Conservation (phyloP, 2,113 vertebrate genomes). For the Microtus montanus region DNA sequence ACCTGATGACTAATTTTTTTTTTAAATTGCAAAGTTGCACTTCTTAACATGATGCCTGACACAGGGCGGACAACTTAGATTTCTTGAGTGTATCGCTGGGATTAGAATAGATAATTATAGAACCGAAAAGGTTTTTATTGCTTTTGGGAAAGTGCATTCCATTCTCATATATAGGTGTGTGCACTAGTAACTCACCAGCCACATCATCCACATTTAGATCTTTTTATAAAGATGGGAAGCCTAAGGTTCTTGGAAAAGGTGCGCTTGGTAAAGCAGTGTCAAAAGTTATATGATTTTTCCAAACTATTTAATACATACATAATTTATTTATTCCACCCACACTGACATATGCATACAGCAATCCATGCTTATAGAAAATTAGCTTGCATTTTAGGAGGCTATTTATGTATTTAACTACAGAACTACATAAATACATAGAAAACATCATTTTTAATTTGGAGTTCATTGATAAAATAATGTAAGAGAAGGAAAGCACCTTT, state of each 20-base stretch:
- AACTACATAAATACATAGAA: not conserved
- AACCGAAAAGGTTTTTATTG: not conserved
- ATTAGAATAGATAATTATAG: not conserved
- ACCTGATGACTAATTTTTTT: not conserved
- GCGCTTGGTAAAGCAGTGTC: not conserved
- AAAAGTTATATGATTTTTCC: constrained; percentile 9
- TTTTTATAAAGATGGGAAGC: not conserved
- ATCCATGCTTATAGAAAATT: constrained; percentile 30
- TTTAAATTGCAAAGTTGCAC: constrained; percentile 28
- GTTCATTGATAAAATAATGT: not conserved
- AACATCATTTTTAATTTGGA: constrained; percentile 44
- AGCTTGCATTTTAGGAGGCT: constrained; percentile 32
- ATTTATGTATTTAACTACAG: constrained; percentile 11
- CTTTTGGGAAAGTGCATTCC: not conserved
- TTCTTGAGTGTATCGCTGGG: constrained; percentile 20
- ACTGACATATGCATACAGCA: not conserved
- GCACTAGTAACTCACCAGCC: not conserved
- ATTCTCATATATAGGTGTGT: not conserved
- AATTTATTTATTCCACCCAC: constrained; percentile 38
- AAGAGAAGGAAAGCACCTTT: constrained; percentile 40
- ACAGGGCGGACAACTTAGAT: not conserved
- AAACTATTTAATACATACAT: constrained; percentile 6
- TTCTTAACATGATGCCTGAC: constrained; percentile 19
- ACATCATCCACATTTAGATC: constrained; percentile 37
- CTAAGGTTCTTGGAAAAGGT: constrained; percentile 4